These are phyloP conservation scores for Karalla daura DNA, from an alignment of 2,797 vertebrate genomes.

Conservation along the genomic window DNA sequence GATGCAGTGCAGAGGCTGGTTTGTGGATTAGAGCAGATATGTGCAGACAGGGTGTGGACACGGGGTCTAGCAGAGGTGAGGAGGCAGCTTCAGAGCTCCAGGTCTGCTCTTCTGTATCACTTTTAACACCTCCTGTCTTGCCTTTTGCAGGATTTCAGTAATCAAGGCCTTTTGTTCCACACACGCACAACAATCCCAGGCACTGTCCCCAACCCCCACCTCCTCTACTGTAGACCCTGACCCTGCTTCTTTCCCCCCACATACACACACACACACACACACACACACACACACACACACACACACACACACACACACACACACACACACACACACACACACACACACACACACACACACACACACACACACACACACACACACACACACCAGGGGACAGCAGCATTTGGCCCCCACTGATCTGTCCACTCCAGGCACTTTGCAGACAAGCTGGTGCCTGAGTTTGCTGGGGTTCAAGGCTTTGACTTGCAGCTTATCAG, in stretches of 20 bases:
- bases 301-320: conserved; percentile 44
- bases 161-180: conserved; percentile 88
- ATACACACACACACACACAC: conserved; percentile 49
- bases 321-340: conserved; percentile 56
- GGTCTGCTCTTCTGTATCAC: conserved; percentile 73
- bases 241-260: conserved; percentile 22
- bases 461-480: conserved; percentile 67
- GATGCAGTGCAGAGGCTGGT: neutral
- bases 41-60: conserved; percentile 77
- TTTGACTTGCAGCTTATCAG: conserved; percentile 66
- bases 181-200: conserved; percentile 68
- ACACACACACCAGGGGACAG: conserved; percentile 62
- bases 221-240: conserved; percentile 54
- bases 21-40: conserved; percentile 72
- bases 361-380: conserved; percentile 50
- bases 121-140: conserved; percentile 83
- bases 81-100: conserved; percentile 49
- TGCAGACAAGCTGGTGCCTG: conserved; percentile 78
- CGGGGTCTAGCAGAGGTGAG: conserved; percentile 45
- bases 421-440: conserved; percentile 53
- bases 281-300: conserved; percentile 41
- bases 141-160: conserved; percentile 86
- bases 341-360: conserved; percentile 19
- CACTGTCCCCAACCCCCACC: conserved; percentile 50
- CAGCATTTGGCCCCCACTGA: conserved; percentile 79